Base-by-base conservation (phyloP, 1,140 invertebrate species). In the Andricus grossulariae region DNA sequence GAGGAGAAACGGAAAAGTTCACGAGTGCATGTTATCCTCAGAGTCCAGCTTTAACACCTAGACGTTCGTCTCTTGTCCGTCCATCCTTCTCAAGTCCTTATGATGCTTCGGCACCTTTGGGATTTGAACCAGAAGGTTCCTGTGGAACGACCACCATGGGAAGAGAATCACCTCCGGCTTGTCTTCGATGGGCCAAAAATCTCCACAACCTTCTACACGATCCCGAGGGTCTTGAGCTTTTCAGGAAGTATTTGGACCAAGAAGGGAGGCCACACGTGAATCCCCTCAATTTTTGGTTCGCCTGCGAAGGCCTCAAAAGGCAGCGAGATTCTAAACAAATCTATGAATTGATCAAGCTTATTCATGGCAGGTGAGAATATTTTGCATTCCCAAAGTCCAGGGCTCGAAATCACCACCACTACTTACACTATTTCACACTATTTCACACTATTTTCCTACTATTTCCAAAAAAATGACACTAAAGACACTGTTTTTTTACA, bases 241-340 rank as follows among this genome's bases (percentile, higher is more conserved):
- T 98, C 91, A 94, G 95, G 86, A 93, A 94, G 86, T 98, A 96
- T 91, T 93, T 98, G 80, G 92, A 95, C 83, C 93, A 96, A 84
- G 97, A 98, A 90, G 95, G 95, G 75, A 94, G 94, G 82, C 93
- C 94, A 80, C 94, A 96, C 89, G 94, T 95, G 72, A 95, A 96
- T 89, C 93, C 95, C 52, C 93, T 98, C 79, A 95, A 97, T 87
- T 98, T 98, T 91, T 97, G 96, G 94, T 98, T 97, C 91, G 97
- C 97, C 60, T 97, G 97, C 90, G 95, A 97, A 88, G 97, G 97
- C 18, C 93, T 98, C 75, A 96, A 97, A 85, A 95, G 95, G 86
- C 94, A 96, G 86, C 92, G 93, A 77, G 94, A 96, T 89, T 93
- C 93, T 5, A 93, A 94, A 84, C 94, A 93, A 86, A 94, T 96